These are phyloP conservation scores for Danio tinwini DNA, from an alignment of 2,797 vertebrate genomes.

Conservation along the genomic window DNA sequence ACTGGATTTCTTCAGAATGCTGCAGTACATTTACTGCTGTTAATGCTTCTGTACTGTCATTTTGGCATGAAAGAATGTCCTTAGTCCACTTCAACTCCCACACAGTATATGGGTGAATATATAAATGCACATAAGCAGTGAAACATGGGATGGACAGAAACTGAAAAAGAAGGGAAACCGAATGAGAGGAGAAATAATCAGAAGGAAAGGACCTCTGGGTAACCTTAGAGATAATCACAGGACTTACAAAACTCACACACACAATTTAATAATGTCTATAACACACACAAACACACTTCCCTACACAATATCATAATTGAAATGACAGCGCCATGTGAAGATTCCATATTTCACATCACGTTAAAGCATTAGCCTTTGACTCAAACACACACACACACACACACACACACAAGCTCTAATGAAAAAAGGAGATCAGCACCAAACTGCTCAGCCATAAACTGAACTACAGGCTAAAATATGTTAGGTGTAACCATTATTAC, in stretches of 20 bases:
- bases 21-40: neutral
- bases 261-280: conserved; percentile 14
- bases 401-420: neutral
- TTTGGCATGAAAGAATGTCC: conserved; percentile 47
- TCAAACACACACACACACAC: conserved; percentile 1
- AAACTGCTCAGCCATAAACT: neutral
- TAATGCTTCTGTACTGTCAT: conserved; percentile 20
- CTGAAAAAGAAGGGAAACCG: conserved; percentile 12
- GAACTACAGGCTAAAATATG: neutral
- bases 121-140: neutral
- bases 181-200: neutral
- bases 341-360: conserved; percentile 48
- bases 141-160: conserved; percentile 6
- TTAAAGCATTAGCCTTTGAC: conserved; percentile 25
- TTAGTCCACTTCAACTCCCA: conserved; percentile 68
- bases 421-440: neutral
- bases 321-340: conserved; percentile 45
- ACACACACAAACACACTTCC: conserved; percentile 8
- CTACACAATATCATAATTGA: conserved; percentile 27
- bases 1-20: neutral
- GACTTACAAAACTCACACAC: neutral
- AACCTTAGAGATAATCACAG: conserved; percentile 46
- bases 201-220: conserved; percentile 35
- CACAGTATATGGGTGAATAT: conserved; percentile 35
- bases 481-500: neutral